Percentiles rank a stretch among this genome's conserved stretches.
Evolutionary conservation across 2,888 invertebrate genomes (phyloP).

Genomic region (Glaucopsyche alexis): DNA sequence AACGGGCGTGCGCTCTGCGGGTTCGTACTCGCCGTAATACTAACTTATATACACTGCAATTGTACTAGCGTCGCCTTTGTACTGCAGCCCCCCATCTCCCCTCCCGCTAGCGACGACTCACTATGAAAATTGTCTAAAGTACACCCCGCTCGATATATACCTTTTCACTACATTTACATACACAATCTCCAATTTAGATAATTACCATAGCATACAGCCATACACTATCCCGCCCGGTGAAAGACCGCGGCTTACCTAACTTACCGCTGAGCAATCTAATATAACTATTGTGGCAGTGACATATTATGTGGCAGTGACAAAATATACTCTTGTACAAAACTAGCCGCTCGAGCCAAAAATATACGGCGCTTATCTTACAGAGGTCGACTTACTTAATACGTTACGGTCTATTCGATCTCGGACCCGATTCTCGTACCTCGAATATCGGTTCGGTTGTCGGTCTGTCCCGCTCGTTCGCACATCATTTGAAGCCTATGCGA

Average conservation of each 20-base stretch:
- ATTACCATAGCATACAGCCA: background rate
- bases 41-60: slow-evolving; percentile 51
- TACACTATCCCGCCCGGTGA: no score
- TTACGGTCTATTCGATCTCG: background rate
- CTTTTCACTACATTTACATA: background rate
- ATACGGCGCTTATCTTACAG: slow-evolving; percentile 41
- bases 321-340: slow-evolving; percentile 58
- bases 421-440: no score
- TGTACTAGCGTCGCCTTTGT: slow-evolving; percentile 51
- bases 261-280: slow-evolving; percentile 51
- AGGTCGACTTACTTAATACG: background rate
- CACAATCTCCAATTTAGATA: slow-evolving; percentile 13
- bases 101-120: slow-evolving; percentile 47
- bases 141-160: background rate
- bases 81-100: slow-evolving; percentile 75
- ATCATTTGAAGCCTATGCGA: no score
- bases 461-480: no score
- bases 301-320: slow-evolving; percentile 72
- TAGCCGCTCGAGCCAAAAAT: slow-evolving; percentile 34
- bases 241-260: slow-evolving; percentile 31
- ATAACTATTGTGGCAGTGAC: slow-evolving; percentile 62
- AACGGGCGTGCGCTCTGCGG: slow-evolving; percentile 56
- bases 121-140: slow-evolving; percentile 25
- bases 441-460: no score
- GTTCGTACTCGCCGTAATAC: slow-evolving; percentile 60